Evolutionary conservation across 2,113 vertebrate species (phyloP), one percentile per base, ranked within the genome.

Genomic region (Platichthys flesus): DNA sequence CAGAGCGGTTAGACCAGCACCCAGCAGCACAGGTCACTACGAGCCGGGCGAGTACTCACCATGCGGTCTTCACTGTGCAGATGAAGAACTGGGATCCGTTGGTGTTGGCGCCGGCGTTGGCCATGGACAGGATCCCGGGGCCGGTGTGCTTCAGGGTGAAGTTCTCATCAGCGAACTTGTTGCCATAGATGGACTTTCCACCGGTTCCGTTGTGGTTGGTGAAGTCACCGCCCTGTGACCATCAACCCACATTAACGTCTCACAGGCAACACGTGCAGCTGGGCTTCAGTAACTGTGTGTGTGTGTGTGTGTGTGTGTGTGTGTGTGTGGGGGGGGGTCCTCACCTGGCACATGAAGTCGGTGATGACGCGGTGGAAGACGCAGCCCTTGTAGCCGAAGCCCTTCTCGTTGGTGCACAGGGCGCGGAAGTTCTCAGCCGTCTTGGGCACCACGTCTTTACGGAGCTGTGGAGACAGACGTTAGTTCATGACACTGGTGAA

Each of bases 71-170:
- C 0, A 0, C 92, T 9, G 97, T 99, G 88, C 97, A 99, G 94
- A 99, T 97, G 86, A 99, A 99, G 90, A 99, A 99, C 93, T 99
- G 98, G 55, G 97, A 99, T 0, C 97, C 98, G 0, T 99, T 99
- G 0, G 97, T 98, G 94, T 98, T 95, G 18, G 97, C 93, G 0
- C 98, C 98, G 0, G 97, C 97, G 0, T 99, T 99, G 70, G 97
- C 97, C 98, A 99, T 99, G 16, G 98, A 98, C 85, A 99, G 89
- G 83, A 91, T 96, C 3, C 97, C 97, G 0, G 77, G 0, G 0
- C 83, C 91, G 0, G 93, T 95, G 87, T 99, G 98, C 84, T 92
- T 95, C 94, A 97, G 93, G 60, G 7, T 54, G 92, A 99, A 99
- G 92, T 99, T 99, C 93, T 99, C 98, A 35, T 99, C 98, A 0